Evolutionary conservation across 2,797 vertebrate genomes (phyloP).

Genomic region (Macroramphosus scolopax): DNA sequence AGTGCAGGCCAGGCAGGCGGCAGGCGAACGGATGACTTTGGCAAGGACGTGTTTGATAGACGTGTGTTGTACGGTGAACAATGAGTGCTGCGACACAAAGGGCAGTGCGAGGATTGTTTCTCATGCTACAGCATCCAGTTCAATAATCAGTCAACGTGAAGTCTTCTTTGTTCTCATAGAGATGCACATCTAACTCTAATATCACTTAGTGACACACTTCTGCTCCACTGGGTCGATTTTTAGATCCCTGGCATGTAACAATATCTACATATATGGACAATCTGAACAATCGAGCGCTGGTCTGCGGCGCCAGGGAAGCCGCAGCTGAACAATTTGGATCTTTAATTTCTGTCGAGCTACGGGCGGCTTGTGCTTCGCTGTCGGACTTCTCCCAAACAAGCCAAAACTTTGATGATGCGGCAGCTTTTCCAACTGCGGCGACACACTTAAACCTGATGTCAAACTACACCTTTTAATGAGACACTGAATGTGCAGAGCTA

Average conservation of each 20-base stretch:
- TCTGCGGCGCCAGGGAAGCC: no score
- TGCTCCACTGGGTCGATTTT: no score
- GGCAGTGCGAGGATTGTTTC: constrained; percentile 13
- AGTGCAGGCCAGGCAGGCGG: constrained; percentile 33
- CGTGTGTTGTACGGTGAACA: constrained; percentile 28
- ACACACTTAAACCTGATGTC: constrained; percentile 37
- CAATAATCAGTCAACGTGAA: background rate
- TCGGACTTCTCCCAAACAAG: constrained; percentile 25
- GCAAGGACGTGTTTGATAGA: constrained; percentile 60
- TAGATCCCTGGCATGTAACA: no score
- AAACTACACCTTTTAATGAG: constrained; percentile 57
- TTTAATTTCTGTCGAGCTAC: constrained; percentile 21
- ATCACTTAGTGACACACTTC: no score
- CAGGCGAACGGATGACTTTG: constrained; percentile 58
- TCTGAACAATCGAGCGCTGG: no score
- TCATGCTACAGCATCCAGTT: background rate
- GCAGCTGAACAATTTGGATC: constrained; percentile 4
- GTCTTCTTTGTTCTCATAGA: no score
- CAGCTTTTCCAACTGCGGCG: constrained; percentile 41
- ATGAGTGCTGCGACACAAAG: constrained; percentile 10
- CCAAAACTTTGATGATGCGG: constrained; percentile 32
- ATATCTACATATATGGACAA: no score
- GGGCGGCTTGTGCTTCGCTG: constrained; percentile 9
- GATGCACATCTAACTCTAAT: no score
- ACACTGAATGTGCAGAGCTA: constrained; percentile 54